Conservation (phyloP, 2,113 vertebrate genomes). For the Pseudopipra pipra region DNA sequence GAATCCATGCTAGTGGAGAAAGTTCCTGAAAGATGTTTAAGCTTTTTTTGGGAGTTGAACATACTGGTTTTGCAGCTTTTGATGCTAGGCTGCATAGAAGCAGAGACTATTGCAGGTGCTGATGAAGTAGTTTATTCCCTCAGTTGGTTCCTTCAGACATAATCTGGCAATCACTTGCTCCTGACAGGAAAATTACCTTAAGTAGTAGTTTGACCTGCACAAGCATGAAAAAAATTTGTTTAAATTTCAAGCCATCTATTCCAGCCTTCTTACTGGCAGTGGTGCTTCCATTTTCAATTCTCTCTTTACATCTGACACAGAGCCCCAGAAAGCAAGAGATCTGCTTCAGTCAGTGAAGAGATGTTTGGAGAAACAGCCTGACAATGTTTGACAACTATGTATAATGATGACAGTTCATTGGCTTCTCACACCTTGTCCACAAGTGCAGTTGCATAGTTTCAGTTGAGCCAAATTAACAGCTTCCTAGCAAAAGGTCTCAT, state of each 20-base stretch:
- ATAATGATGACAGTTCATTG: not conserved
- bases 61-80: not conserved
- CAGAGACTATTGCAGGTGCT: not conserved
- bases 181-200: not conserved
- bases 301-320: not conserved
- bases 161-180: not conserved
- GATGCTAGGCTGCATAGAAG: not conserved
- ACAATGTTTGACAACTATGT: not conserved
- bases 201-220: not conserved
- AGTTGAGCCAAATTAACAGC: slow-evolving; percentile 2
- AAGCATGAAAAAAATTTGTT: not conserved
- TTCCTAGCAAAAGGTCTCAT: not conserved
- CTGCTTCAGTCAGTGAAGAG: not conserved
- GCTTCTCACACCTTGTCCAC: slow-evolving; percentile 9
- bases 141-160: not conserved
- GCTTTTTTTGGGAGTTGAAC: not conserved
- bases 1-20: not conserved
- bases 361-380: not conserved
- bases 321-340: not conserved
- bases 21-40: not conserved
- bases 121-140: not conserved
- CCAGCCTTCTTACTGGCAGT: not conserved
- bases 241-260: not conserved
- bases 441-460: not conserved
- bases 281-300: not conserved